phyloP scores from a whole-genome alignment of 1,140 invertebrate genomes.

The Ridgeia piscesae region DNA sequence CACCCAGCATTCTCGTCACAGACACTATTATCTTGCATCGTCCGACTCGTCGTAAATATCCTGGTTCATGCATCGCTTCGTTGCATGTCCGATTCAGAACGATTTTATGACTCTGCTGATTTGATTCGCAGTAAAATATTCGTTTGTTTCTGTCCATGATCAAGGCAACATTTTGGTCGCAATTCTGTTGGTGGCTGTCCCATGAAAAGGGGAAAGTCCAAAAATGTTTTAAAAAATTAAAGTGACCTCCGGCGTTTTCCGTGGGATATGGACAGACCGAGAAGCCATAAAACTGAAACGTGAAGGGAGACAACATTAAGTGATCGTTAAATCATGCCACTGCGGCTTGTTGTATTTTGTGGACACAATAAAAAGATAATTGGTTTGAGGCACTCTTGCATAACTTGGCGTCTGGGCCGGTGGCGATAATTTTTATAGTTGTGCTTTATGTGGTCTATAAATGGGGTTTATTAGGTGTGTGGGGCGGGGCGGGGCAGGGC shows the following conservation, averaged over 20 bases:
- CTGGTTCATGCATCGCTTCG: background rate
- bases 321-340: background rate
- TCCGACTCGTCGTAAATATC: background rate
- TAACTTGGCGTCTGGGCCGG: background rate
- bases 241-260: background rate
- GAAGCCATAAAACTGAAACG: background rate
- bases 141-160: background rate
- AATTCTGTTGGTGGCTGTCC: background rate
- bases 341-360: background rate
- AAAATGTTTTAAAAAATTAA: background rate
- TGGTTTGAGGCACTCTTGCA: background rate
- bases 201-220: background rate
- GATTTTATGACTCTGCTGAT: background rate
- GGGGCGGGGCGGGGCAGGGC: too few relatives aligned
- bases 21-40: background rate
- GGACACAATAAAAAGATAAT: background rate
- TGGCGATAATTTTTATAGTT: slow-evolving; percentile 2
- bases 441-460: background rate
- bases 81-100: background rate
- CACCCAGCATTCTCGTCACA: background rate
- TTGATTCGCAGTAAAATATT: background rate
- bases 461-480: background rate
- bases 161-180: background rate
- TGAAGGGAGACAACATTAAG: background rate
- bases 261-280: background rate